A percentile compares a stretch with the other conserved stretches of the same genome.
These are phyloP conservation scores for Epinephelus moara DNA, from an alignment of 2,113 vertebrate genomes.

Conservation along the genomic window DNA sequence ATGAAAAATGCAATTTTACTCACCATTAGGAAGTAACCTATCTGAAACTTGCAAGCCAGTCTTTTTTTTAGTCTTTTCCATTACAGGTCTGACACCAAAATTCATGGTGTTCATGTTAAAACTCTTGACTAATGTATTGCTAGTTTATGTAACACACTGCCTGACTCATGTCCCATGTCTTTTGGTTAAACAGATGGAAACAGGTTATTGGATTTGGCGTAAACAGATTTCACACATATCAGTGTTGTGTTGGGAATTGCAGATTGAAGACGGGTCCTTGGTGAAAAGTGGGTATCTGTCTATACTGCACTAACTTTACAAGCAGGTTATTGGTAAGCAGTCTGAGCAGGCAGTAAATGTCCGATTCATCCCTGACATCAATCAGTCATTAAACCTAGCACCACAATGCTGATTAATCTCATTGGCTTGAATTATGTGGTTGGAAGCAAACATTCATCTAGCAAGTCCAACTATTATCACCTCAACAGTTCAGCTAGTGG, in stretches of 20 bases:
- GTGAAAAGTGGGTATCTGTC: not conserved
- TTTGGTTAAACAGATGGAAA: not conserved
- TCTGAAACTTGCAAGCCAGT: not conserved
- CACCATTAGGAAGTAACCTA: not conserved
- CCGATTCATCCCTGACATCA: not conserved
- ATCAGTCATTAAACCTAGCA: conserved; percentile 1
- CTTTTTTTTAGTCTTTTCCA: not conserved
- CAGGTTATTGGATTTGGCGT: not conserved
- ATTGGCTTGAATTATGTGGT: not conserved
- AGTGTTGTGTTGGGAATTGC: too few species aligned
- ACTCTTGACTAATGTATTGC: not conserved
- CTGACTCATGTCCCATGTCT: not conserved
- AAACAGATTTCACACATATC: not conserved
- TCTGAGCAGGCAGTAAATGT: not conserved
- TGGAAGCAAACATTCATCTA: not conserved
- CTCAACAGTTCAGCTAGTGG: not conserved
- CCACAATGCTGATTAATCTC: not conserved
- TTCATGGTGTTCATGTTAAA: not conserved
- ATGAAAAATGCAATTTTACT: not conserved
- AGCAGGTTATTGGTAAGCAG: not conserved
- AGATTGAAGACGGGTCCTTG: not conserved
- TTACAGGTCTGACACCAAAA: not conserved
- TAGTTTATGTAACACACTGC: not conserved
- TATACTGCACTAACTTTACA: not conserved
- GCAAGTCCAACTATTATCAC: not conserved